Evolutionary conservation across 2,797 vertebrate genomes (phyloP).

Genomic region (Potorous gilbertii): DNA sequence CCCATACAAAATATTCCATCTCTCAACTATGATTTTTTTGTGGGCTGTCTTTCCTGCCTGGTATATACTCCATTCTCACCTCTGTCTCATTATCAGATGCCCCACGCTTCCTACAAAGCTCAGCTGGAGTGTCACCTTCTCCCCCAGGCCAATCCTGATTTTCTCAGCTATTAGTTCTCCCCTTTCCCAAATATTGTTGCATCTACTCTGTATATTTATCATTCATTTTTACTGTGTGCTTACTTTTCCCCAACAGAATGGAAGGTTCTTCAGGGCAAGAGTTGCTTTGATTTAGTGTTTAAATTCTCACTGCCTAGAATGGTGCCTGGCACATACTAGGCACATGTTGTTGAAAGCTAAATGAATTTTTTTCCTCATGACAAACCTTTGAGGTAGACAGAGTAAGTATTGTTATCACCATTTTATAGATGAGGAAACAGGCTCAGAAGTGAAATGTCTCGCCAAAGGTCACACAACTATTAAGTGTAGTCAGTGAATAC

Average conservation of each 20-base stretch:
- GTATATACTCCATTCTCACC: background rate
- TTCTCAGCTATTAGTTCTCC: background rate
- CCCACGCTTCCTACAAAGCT: background rate
- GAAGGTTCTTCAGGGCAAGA: background rate
- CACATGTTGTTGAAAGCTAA: too few relatives aligned
- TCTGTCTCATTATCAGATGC: background rate
- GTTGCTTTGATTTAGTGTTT: too few relatives aligned
- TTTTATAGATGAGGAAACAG: too few relatives aligned
- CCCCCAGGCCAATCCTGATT: background rate
- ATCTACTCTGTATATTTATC: background rate
- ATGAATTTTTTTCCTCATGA: too few relatives aligned
- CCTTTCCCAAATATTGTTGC: background rate
- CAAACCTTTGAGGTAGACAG: too few relatives aligned
- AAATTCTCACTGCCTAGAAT: too few relatives aligned
- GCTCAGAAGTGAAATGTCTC: too few relatives aligned
- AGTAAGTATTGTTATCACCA: too few relatives aligned
- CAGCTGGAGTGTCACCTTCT: background rate
- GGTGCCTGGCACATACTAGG: too few relatives aligned
- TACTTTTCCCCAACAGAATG: background rate
- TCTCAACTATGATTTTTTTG: background rate
- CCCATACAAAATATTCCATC: background rate
- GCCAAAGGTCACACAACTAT: too few relatives aligned
- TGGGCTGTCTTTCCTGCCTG: background rate
- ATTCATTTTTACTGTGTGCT: background rate
- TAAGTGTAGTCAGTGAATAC: too few relatives aligned